Evolutionary conservation across 2,113 vertebrate genomes (phyloP), one percentile per base, ranked within the genome.

Genomic region (Prochilodus magdalenae): DNA sequence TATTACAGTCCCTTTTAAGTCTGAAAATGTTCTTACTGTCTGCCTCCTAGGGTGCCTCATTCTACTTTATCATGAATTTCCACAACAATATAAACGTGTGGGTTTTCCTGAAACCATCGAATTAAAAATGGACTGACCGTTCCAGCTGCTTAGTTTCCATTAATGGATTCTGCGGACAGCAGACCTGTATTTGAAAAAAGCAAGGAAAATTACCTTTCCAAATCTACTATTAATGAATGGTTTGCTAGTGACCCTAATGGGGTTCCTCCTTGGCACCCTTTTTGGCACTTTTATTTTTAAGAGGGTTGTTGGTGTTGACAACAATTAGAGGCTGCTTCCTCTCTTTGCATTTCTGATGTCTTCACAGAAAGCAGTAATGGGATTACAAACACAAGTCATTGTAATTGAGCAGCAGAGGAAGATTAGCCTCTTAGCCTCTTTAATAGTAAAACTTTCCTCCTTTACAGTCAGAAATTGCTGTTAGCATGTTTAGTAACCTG

Each of bases 291-390:
- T 57, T 57, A 44, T 11, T 44, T 44, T 44, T 44, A 44, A 10
- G 6, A 57, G 18, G 7, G 18, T 57, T 60, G n/a, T 55, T 30
- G 18, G 0, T 51, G 60, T 76, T 76, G 11, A n/a, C 26, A 10
- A 66, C 22, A 20, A 22, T 49, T 77, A 40, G 33, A 55, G 49
- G 30, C 44, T 49, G 60, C 22, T 40, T 70, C 29, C 30, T 40
- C 27, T 69, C 49, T 36, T 49, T 27, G n/a, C 49, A 69, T 30
- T 18, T 47, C 47, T 57, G 30, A 69, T 55, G 51, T 55, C 20
- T 36, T 69, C 18, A 51, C 27, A n/a, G 53, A 80, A 72, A 71
- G 24, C 12, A 70, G 22, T 44, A 44, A 70, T 44, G 36, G 40
- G 20, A 70, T 70, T 70, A 40, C 30, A 67, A 67, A 36, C 3